Evolutionary conservation across 2,113 vertebrate genomes (phyloP).

Genomic region (Phalacrocorax brasilianus): DNA sequence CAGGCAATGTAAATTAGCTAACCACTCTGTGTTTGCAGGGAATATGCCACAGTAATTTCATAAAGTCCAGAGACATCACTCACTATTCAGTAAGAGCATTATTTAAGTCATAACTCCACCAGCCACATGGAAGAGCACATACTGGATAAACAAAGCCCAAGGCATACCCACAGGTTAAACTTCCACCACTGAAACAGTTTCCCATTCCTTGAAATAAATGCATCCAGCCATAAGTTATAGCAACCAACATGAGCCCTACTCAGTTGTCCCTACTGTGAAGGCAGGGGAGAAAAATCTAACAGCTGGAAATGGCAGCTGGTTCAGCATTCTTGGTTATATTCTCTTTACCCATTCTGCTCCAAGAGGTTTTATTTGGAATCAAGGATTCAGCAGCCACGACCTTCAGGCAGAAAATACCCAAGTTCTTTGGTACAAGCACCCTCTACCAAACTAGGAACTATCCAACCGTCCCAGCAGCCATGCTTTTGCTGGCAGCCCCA

Average conservation of each 20-base stretch:
- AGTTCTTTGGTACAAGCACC: neutral
- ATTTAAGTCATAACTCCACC: neutral
- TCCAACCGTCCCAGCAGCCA: neutral
- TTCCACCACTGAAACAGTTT: neutral
- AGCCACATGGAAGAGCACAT: neutral
- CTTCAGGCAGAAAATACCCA: neutral
- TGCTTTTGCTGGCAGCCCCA: neutral
- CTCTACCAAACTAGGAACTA: neutral
- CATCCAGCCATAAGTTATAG: rapidly evolving
- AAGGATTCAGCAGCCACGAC: neutral
- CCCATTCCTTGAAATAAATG: neutral
- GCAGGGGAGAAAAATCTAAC: neutral
- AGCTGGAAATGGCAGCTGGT: neutral
- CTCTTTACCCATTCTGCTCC: neutral
- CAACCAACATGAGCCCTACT: neutral
- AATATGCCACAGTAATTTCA: neutral
- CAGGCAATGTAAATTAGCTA: neutral
- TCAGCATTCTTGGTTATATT: neutral
- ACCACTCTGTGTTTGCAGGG: neutral
- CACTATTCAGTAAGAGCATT: neutral
- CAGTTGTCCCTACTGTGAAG: neutral
- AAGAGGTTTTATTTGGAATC: neutral
- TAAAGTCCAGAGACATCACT: neutral
- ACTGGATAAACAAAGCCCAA: neutral
- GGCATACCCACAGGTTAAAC: neutral